Evolutionary conservation across 2,797 vertebrate species (phyloP), one percentile per base, ranked within the genome.

Genomic region (Spondyliosoma cantharus): DNA sequence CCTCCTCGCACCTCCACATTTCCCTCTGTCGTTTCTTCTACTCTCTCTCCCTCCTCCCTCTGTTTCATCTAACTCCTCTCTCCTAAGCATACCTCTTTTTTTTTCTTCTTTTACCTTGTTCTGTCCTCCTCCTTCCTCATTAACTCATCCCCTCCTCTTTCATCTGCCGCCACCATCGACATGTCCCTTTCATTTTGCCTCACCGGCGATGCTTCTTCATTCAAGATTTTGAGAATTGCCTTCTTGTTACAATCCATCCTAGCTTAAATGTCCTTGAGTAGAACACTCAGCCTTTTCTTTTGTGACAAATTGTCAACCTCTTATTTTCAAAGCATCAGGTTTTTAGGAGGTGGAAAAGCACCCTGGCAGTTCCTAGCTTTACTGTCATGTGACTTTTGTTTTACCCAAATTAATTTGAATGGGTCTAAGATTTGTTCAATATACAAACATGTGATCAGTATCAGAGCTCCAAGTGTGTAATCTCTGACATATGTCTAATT

Each of bases 1-100:
- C 67, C 73, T 84, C 65, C 74, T 45, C 64, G 83, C 85, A 58
- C 76, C 71, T 80, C 76, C 71, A 75, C 80, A 85, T 79, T 68
- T 83, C 57, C 54, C 48, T 76, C 75, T 65, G 67, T 78, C 60
- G 65, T 79, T 85, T 80, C 76, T 20, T 74, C 58, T 48, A 67
- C 42, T 22, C 58, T 76, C 48, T 54, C n/a, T 7, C 17, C 17
- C 56, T 32, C 56, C 60, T 48, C 64, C 76, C 58, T 83, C 77
- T 86, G 74, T 66, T 74, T 62, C 53, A 74, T 60, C 63, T 67
- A 66, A 29, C 76, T 71, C 25, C 54, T 45, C 64, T 68, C 48
- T 80, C 42, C 50, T 42, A 19, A 45, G 48, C 29, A 68, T 27
- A 63, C 57, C 17, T 80, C 15, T 73, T 24, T 52, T 76, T 76